Percentiles rank a stretch among this genome's conserved stretches.
Conservation (phyloP, 2,113 vertebrate genomes). For the Butorides virescens region DNA sequence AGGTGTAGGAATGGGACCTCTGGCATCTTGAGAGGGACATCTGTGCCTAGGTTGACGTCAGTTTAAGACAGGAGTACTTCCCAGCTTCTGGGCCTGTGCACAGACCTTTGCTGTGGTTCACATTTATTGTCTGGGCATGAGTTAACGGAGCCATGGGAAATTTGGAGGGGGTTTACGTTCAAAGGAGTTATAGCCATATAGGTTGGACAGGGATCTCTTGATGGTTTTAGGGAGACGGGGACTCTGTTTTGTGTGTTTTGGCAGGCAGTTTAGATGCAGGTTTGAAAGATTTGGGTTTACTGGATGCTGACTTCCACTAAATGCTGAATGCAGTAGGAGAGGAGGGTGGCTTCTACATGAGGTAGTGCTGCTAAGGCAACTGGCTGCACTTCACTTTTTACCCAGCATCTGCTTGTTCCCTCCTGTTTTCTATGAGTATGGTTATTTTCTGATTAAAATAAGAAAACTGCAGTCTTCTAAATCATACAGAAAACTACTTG, state of each 20-base stretch:
- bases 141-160: not conserved
- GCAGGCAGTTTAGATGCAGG: not conserved
- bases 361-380: not conserved
- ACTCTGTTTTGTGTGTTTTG: not conserved
- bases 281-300: not conserved
- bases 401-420: not conserved
- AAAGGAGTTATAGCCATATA: not conserved
- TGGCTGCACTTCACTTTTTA: not conserved
- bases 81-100: not conserved
- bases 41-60: not conserved
- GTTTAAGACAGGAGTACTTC: not conserved
- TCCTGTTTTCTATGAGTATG: fast-evolving
- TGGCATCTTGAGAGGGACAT: not conserved
- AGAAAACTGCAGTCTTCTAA: not conserved
- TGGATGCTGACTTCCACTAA: not conserved
- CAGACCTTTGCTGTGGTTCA: not conserved
- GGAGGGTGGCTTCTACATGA: not conserved
- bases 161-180: not conserved
- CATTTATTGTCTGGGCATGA: not conserved
- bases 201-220: not conserved
- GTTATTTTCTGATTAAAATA: not conserved
- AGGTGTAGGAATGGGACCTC: not conserved
- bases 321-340: not conserved
- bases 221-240: not conserved
- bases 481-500: not conserved